A percentile compares a stretch with the other conserved stretches of the same genome.
These are phyloP conservation scores for Bombylius discolor DNA, from an alignment of 2,888 invertebrate species.

Conservation along the genomic window DNA sequence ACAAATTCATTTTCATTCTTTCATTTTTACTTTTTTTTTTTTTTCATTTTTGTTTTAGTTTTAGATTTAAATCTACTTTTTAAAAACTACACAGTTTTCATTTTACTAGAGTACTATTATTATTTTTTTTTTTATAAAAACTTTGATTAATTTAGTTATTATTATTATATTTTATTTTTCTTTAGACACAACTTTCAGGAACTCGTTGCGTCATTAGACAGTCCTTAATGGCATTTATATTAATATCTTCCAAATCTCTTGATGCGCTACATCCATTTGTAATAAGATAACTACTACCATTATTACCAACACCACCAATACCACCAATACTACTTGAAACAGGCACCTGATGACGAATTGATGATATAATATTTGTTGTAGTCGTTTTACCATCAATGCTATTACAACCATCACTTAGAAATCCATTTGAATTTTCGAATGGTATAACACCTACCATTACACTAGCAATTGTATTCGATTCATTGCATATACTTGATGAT, in stretches of 20 bases:
- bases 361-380: neutral
- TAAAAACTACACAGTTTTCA: no score
- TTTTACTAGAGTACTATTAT: no score
- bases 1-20: no score
- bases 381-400: neutral
- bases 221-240: slow-evolving; percentile 77
- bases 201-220: slow-evolving; percentile 74
- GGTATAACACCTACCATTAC: slow-evolving; percentile 4
- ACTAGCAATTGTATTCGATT: slow-evolving; percentile 21
- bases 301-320: neutral
- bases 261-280: slow-evolving; percentile 26
- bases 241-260: slow-evolving; percentile 42
- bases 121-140: no score
- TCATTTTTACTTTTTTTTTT: no score
- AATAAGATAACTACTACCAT: slow-evolving; percentile 11
- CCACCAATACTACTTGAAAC: neutral
- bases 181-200: slow-evolving; percentile 78
- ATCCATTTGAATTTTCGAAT: neutral
- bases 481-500: slow-evolving; percentile 18
- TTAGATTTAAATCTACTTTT: no score
- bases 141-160: no score
- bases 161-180: neutral
- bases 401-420: neutral
- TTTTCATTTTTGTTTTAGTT: no score
- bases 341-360: no score